Conservation (phyloP, 2,888 invertebrate genomes). For the Argyra leucocephala region DNA sequence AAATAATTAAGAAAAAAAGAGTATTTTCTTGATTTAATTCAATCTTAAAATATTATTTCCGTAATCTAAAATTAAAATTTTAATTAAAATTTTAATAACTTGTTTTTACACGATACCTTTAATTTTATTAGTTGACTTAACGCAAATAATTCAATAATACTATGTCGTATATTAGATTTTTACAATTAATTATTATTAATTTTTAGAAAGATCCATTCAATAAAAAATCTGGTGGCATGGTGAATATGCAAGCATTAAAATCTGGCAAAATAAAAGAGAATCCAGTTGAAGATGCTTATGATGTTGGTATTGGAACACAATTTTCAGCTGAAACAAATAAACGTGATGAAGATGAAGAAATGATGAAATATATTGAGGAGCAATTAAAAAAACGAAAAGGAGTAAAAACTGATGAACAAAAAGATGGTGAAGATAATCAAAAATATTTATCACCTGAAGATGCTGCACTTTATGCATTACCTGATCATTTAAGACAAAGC, state of each 20-base stretch:
- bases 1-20: too few relatives aligned
- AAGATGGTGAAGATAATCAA: conserved; percentile 51
- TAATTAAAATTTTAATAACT: too few relatives aligned
- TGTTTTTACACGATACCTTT: too few relatives aligned
- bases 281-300: conserved; percentile 75
- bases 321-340: conserved; percentile 98
- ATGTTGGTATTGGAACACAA: conserved; percentile 87
- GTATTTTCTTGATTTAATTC: too few relatives aligned
- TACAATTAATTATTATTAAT: neutral
- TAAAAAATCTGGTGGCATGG: conserved; percentile 75
- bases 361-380: conserved; percentile 87
- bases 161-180: too few relatives aligned
- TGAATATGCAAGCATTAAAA: conserved; percentile 79
- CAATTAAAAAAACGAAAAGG: conserved; percentile 80
- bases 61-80: too few relatives aligned
- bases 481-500: conserved; percentile 77
- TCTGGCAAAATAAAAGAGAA: conserved; percentile 64
- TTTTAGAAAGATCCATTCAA: conserved; percentile 61
- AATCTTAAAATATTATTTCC: too few relatives aligned
- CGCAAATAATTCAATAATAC: too few relatives aligned
- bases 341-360: conserved; percentile 96
- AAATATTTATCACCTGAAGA: conserved; percentile 76
- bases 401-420: conserved; percentile 30
- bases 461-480: conserved; percentile 79
- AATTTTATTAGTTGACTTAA: too few relatives aligned